Percentiles rank a stretch among this genome's conserved stretches.
phyloP scores from a whole-genome alignment of 2,113 vertebrate genomes.

The Deroptyus accipitrinus region DNA sequence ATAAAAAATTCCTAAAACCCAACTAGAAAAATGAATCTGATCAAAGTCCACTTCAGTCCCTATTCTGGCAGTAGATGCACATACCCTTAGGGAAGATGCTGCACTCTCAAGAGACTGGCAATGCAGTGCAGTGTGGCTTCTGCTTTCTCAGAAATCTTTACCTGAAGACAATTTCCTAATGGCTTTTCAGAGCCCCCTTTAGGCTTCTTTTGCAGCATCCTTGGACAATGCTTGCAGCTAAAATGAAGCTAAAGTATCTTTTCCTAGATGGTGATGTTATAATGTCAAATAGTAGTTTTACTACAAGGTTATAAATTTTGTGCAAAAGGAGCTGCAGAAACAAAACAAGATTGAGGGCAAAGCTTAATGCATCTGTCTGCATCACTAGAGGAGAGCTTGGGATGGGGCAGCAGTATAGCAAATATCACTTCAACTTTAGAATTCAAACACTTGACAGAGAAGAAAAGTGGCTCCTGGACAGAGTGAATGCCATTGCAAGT shows the following conservation, averaged over 20 bases:
- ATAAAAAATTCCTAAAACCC: not conserved
- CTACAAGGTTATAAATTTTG: not conserved
- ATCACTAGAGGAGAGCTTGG: not conserved
- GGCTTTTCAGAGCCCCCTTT: conserved; percentile 16
- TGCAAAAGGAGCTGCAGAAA: not conserved
- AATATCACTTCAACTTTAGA: conserved; percentile 35
- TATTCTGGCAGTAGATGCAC: not conserved
- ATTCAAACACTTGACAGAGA: not conserved
- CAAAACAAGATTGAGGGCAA: not conserved
- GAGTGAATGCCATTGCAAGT: not conserved
- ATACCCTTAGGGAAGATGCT: conserved; percentile 10
- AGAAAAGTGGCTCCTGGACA: not conserved
- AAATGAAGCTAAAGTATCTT: conserved; percentile 5
- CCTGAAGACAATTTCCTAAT: not conserved
- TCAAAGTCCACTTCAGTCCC: not conserved
- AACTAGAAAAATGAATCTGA: not conserved
- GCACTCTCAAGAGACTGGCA: not conserved
- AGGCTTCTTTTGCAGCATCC: conserved; percentile 4
- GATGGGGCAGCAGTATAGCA: not conserved
- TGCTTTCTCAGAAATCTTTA: not conserved
- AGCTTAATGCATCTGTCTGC: accelerated
- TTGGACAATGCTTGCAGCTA: not conserved
- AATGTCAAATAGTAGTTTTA: not conserved
- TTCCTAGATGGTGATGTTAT: conserved; percentile 15
- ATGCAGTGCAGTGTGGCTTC: not conserved